Percentiles rank a stretch among this genome's conserved stretches.
These are phyloP conservation scores for Thryonomys swinderianus DNA, from an alignment of 2,113 vertebrate species.

Conservation along the genomic window DNA sequence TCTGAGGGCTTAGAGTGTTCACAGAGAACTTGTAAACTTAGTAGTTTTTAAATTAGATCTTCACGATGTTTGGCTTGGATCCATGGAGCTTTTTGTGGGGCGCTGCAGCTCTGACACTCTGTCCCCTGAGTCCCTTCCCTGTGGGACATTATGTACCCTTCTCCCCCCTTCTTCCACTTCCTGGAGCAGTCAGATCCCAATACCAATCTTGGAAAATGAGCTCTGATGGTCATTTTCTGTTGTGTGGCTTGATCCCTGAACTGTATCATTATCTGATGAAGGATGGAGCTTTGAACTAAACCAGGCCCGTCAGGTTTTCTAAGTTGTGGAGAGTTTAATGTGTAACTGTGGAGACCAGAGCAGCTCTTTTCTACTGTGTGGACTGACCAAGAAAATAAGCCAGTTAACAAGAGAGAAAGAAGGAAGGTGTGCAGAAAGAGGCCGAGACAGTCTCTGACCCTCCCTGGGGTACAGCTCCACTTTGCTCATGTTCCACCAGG, in stretches of 20 bases:
- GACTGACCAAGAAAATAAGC: not conserved
- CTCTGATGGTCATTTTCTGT: not conserved
- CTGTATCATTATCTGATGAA: not conserved
- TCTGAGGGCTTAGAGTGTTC: not conserved
- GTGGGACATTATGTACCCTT: not conserved
- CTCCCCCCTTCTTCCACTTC: not conserved
- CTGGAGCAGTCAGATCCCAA: not conserved
- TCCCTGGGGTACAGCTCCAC: not conserved
- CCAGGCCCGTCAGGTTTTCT: not conserved
- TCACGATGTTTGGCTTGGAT: not conserved
- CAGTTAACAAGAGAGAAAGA: not conserved
- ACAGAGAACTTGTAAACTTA: not conserved
- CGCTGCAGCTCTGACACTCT: not conserved
- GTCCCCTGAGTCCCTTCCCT: not conserved
- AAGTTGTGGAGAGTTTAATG: not conserved
- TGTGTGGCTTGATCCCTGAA: not conserved
- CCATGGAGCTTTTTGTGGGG: not conserved
- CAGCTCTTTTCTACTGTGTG: not conserved
- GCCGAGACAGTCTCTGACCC: not conserved
- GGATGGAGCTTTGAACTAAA: not conserved
- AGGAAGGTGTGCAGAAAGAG: not conserved
- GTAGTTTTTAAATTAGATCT: not conserved
- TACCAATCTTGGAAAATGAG: not conserved
- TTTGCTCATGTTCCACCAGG: not conserved
- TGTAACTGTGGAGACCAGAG: not conserved